A percentile compares a stretch with the other conserved stretches of the same genome.
Conservation (phyloP, 1,140 invertebrate species). For the Aplysia californica region DNA sequence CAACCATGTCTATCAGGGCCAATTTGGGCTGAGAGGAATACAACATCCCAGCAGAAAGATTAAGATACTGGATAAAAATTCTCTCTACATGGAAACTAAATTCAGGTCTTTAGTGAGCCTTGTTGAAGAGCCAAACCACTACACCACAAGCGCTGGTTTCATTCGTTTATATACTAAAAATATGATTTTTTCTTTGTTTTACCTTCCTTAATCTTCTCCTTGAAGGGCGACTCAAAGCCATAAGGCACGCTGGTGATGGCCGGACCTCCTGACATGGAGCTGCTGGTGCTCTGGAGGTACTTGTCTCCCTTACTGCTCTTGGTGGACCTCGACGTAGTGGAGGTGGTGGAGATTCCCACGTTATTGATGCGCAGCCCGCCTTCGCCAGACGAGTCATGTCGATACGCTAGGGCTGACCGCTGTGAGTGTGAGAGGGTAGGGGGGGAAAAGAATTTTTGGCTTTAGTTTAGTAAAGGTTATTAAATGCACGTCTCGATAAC, state of each 20-base stretch:
- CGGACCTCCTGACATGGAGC: slow-evolving; percentile 58
- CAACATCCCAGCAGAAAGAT: no score
- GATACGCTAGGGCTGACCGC: slow-evolving; percentile 84
- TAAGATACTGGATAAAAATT: no score
- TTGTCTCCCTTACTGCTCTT: slow-evolving; percentile 75
- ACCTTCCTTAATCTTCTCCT: slow-evolving; percentile 22
- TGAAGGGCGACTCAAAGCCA: slow-evolving; percentile 20
- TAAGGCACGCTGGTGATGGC: slow-evolving; percentile 42
- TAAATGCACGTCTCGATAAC: neutral
- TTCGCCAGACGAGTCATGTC: slow-evolving; percentile 69
- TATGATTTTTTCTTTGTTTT: no score
- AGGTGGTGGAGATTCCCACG: slow-evolving; percentile 95
- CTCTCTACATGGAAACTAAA: no score
- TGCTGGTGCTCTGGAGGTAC: slow-evolving; percentile 58
- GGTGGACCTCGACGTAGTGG: slow-evolving; percentile 91
- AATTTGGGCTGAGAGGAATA: no score
- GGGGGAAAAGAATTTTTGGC: neutral
- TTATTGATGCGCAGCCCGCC: slow-evolving; percentile 77
- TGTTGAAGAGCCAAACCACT: no score
- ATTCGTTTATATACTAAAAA: no score
- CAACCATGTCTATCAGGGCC: no score
- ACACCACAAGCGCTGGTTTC: no score
- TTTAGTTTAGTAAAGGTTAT: neutral
- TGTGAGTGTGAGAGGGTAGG: slow-evolving; percentile 21
- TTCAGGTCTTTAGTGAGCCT: no score